Conservation (phyloP, 2,888 invertebrate genomes). For the Ectemnius cavifrons region DNA sequence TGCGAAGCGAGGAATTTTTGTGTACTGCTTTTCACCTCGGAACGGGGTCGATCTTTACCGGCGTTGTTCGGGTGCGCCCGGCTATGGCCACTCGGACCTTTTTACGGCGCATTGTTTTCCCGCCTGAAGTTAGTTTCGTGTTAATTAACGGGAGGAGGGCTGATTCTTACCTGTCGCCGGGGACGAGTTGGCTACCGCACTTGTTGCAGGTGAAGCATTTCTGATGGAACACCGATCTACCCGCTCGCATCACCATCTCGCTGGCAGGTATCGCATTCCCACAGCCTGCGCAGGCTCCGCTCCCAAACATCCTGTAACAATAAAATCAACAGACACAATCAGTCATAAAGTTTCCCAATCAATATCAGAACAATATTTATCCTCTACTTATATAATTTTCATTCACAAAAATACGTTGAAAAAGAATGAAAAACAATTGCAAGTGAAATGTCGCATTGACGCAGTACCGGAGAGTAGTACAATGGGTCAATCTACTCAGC, state of each 20-base stretch:
- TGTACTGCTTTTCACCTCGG: neutral
- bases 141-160: neutral
- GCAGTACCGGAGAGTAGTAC: too few species aligned
- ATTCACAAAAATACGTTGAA: too few species aligned
- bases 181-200: conserved; percentile 92
- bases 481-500: neutral
- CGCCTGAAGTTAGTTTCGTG: conserved; percentile 2
- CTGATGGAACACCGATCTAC: conserved; percentile 91
- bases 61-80: neutral
- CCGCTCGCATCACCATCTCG: conserved; percentile 95
- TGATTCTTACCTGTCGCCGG: conserved; percentile 88
- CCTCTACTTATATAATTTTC: too few species aligned
- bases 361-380: too few species aligned
- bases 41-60: conserved; percentile 1
- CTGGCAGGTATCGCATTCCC: conserved; percentile 94
- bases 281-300: conserved; percentile 94
- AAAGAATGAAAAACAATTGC: too few species aligned
- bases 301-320: conserved; percentile 90
- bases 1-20: too few species aligned
- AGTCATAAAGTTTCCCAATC: too few species aligned
- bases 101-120: too few species aligned
- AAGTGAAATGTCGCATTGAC: too few species aligned
- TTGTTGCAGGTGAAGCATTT: conserved; percentile 98
- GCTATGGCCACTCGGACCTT: too few species aligned
- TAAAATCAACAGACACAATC: conserved; percentile 9